These are phyloP conservation scores for Epiperipatus broadwayi DNA, from an alignment of 2,888 invertebrate species.

Conservation along the genomic window DNA sequence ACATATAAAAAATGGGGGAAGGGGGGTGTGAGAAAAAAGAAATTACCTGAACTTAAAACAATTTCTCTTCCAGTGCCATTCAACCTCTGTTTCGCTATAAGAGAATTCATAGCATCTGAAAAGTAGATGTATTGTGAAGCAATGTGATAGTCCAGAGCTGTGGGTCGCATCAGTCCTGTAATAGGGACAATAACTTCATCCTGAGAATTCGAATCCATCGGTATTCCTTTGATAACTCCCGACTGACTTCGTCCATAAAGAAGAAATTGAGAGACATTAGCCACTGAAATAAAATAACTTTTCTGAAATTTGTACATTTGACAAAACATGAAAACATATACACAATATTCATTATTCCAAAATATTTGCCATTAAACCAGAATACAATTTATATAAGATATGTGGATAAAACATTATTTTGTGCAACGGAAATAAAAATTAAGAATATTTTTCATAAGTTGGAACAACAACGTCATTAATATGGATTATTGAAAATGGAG, in stretches of 20 bases:
- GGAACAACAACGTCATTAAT: too few species aligned
- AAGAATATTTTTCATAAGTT: too few species aligned
- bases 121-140: constrained; percentile 42
- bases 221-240: constrained; percentile 48
- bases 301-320: constrained; percentile 8
- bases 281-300: constrained; percentile 30
- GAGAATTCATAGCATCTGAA: constrained; percentile 38
- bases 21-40: too few species aligned
- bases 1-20: too few species aligned
- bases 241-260: constrained; percentile 45
- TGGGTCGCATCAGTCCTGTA: constrained; percentile 42
- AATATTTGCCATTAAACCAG: too few species aligned
- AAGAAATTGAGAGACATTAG: constrained; percentile 42
- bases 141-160: constrained; percentile 48
- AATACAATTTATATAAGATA: too few species aligned
- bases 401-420: too few species aligned
- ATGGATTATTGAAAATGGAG: too few species aligned
- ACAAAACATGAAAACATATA: too few species aligned
- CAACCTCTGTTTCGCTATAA: constrained; percentile 43
- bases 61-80: constrained; percentile 39
- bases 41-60: constrained; percentile 36
- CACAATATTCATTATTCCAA: not conserved
- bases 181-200: constrained; percentile 48
- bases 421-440: too few species aligned
- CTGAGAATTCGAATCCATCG: constrained; percentile 21